Conservation (phyloP, 2,888 invertebrate genomes). For the Noctua janthina region DNA sequence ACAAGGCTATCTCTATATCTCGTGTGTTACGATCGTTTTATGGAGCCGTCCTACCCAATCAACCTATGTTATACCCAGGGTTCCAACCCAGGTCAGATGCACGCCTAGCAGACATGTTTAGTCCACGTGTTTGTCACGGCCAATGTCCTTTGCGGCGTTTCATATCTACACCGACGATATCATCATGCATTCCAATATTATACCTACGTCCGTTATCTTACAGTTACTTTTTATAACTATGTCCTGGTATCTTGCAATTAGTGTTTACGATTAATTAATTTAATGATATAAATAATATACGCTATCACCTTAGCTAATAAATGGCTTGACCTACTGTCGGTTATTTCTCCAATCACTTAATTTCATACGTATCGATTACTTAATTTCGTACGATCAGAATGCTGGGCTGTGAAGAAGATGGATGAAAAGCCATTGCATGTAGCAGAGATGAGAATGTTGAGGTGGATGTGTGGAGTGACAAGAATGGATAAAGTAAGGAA, state of each 20-base stretch:
- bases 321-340: not conserved
- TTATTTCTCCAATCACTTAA: not conserved
- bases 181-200: not conserved
- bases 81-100: not conserved
- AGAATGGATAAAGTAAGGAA: no score
- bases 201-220: not conserved
- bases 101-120: not conserved
- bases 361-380: not conserved
- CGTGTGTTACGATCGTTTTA: no score
- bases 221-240: not conserved
- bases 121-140: not conserved
- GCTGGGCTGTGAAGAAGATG: no score
- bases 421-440: no score
- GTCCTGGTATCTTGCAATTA: slow-evolving; percentile 18
- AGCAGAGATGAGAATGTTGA: no score
- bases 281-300: slow-evolving; percentile 6
- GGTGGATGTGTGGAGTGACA: no score
- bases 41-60: no score
- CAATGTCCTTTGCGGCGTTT: not conserved
- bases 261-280: not conserved
- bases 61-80: not conserved
- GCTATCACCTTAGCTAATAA: not conserved
- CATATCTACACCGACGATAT: not conserved
- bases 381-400: no score
- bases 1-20: no score